Evolutionary conservation across 2,797 vertebrate genomes (phyloP).

Genomic region (Acropternis orthonyx): DNA sequence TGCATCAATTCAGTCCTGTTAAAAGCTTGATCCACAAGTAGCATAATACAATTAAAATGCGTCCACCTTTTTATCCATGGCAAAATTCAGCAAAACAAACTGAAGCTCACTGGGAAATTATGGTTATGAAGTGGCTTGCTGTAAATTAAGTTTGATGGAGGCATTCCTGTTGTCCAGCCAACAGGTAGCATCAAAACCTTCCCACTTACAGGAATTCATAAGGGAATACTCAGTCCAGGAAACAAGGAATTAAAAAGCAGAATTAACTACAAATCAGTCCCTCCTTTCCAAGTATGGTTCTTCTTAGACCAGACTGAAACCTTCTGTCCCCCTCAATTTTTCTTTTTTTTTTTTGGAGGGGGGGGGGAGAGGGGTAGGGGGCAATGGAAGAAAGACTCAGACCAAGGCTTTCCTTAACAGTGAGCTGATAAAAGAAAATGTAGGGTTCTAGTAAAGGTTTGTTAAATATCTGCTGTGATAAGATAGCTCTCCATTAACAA

Average conservation of each 20-base stretch:
- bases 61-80: neutral
- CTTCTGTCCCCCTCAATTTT: neutral
- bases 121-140: neutral
- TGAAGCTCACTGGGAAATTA: neutral
- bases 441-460: neutral
- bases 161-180: neutral
- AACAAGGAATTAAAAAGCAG: neutral
- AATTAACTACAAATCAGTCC: neutral
- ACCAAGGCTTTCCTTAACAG: neutral
- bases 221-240: neutral
- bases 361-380: rapidly evolving
- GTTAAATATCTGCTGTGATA: neutral
- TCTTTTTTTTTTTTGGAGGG: rapidly evolving
- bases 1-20: neutral
- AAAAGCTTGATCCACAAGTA: neutral
- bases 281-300: neutral
- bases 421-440: neutral
- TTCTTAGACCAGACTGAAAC: neutral
- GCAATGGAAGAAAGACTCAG: neutral
- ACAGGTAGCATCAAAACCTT: neutral
- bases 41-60: neutral
- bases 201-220: neutral
- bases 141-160: neutral
- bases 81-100: neutral
- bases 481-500: neutral